A percentile compares a stretch with the other conserved stretches of the same genome.
These are phyloP conservation scores for Sylvilagus bachmani DNA, from an alignment of 2,113 vertebrate species.

Conservation along the genomic window DNA sequence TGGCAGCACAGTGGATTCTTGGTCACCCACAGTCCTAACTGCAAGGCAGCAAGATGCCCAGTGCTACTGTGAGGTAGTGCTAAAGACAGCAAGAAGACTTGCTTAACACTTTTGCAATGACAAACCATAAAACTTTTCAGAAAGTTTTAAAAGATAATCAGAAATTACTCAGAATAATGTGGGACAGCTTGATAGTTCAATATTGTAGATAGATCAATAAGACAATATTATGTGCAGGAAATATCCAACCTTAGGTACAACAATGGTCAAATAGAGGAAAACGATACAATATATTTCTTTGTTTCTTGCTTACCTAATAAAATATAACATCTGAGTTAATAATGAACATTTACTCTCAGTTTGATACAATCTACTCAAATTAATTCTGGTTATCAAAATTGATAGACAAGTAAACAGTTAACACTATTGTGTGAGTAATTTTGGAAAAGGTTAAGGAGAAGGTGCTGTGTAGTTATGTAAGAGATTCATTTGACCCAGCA, in stretches of 20 bases:
- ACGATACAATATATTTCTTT: too few species aligned
- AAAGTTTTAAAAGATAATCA: not conserved
- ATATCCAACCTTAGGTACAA: constrained; percentile 16
- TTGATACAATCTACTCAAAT: not conserved
- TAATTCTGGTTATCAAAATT: not conserved
- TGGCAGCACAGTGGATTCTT: not conserved
- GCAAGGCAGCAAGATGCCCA: not conserved
- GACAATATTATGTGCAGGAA: constrained; percentile 15
- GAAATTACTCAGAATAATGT: not conserved
- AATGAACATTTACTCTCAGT: not conserved
- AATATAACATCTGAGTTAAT: not conserved
- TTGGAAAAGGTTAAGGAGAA: constrained; percentile 26
- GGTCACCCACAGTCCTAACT: not conserved
- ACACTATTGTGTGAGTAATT: not conserved
- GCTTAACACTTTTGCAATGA: not conserved
- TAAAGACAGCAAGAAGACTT: not conserved
- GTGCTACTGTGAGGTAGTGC: not conserved
- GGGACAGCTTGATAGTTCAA: not conserved
- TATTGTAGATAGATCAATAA: not conserved
- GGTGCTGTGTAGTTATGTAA: not conserved
- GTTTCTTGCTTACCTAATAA: constrained; percentile 42
- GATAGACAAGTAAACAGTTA: not conserved
- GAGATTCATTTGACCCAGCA: not conserved
- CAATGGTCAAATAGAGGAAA: not conserved
- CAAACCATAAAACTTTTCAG: not conserved